These are phyloP conservation scores for Notoglanidium macrostoma DNA, from an alignment of 2,797 vertebrate genomes.

Conservation along the genomic window DNA sequence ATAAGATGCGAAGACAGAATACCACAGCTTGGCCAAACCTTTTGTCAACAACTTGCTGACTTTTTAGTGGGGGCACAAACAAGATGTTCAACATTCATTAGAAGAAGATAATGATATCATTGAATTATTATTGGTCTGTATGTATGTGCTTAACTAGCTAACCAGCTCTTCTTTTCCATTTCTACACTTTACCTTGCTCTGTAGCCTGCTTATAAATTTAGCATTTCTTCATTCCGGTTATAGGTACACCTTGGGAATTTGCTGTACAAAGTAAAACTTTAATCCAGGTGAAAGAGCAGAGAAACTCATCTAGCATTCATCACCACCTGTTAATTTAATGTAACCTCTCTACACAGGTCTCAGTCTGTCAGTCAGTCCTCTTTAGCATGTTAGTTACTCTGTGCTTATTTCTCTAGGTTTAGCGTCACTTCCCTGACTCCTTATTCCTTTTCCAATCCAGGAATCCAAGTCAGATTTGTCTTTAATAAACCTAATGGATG, in stretches of 20 bases:
- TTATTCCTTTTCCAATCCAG: not conserved
- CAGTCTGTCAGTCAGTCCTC: not conserved
- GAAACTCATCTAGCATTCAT: not conserved
- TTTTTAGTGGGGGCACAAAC: not conserved
- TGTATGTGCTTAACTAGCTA: not conserved
- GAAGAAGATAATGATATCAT: not conserved
- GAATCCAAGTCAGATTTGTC: not conserved
- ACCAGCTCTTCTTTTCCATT: not conserved
- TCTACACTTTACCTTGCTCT: not conserved
- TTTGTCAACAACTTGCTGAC: not conserved
- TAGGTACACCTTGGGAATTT: not conserved
- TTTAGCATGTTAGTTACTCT: not conserved
- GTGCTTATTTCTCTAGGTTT: too few species aligned
- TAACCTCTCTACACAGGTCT: not conserved
- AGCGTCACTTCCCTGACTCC: not conserved
- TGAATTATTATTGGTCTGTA: not conserved
- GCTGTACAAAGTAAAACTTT: not conserved
- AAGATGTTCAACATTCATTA: not conserved
- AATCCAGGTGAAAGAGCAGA: not conserved
- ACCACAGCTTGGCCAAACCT: not conserved
- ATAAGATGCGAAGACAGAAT: not conserved
- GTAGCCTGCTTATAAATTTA: not conserved
- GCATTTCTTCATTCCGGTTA: not conserved
- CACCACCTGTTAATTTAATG: not conserved
- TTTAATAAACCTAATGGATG: not conserved